Percentiles rank a stretch among this genome's conserved stretches.
phyloP scores from a whole-genome alignment of 1,140 invertebrate genomes.

The Penaeus japonicus region DNA sequence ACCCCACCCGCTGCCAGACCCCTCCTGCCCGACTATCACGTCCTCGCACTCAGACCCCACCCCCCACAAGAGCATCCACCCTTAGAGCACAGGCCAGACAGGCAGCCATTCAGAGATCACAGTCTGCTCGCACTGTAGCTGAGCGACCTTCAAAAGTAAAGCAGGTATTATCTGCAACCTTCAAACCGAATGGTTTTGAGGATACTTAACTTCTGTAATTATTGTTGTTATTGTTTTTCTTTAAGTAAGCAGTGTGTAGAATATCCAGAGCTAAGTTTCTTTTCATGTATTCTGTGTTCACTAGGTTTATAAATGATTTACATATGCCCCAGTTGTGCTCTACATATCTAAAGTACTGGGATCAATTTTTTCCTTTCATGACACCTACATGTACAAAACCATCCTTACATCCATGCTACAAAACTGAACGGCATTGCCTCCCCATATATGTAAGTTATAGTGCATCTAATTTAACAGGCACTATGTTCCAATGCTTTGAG shows the following conservation, averaged over 20 bases:
- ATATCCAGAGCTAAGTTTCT: no score
- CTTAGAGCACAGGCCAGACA: slow-evolving; percentile 51
- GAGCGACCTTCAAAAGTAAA: slow-evolving; percentile 30
- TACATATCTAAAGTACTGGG: no score
- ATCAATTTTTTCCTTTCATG: neutral
- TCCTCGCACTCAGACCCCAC: slow-evolving; percentile 43
- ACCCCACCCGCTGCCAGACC: slow-evolving; percentile 31
- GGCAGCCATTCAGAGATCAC: slow-evolving; percentile 50
- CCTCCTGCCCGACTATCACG: slow-evolving; percentile 31
- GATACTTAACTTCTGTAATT: neutral
- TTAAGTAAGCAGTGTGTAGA: no score
- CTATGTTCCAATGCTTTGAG: neutral
- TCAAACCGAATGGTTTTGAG: no score
- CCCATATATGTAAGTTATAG: slow-evolving; percentile 4
- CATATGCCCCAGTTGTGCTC: no score
- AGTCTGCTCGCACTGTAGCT: slow-evolving; percentile 50
- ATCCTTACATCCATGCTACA: neutral
- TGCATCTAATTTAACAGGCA: neutral
- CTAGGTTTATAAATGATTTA: no score
- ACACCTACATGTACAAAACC: neutral
- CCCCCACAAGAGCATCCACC: slow-evolving; percentile 54
- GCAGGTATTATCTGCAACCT: neutral
- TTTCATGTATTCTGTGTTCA: no score
- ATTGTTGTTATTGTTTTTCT: neutral
- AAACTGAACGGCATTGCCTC: neutral